Conservation (phyloP, 2,888 invertebrate species). For the Pammene fasciana region DNA sequence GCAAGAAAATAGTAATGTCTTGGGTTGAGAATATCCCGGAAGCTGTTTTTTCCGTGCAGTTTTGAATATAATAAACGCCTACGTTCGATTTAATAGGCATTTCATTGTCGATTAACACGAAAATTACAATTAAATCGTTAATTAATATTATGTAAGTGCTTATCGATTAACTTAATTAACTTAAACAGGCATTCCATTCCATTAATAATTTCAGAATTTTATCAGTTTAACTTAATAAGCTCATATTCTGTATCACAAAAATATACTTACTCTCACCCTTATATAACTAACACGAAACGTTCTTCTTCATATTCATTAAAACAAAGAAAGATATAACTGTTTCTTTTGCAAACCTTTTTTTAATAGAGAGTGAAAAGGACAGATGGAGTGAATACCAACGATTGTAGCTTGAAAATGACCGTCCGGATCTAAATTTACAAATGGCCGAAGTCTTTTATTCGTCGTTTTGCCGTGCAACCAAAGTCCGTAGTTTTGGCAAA, state of each 20-base stretch:
- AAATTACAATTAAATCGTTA: too few species aligned
- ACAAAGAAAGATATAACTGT: not conserved
- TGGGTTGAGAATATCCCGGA: too few species aligned
- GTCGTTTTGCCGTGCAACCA: constrained; percentile 55
- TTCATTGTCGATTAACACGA: too few species aligned
- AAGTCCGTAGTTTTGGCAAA: constrained; percentile 57
- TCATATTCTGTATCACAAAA: constrained; percentile 21
- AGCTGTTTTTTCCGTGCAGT: too few species aligned
- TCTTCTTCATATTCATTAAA: not conserved
- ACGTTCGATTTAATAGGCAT: too few species aligned
- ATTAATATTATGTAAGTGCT: too few species aligned
- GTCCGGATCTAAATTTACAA: constrained; percentile 57
- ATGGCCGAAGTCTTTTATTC: constrained; percentile 53
- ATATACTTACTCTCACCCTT: constrained; percentile 13
- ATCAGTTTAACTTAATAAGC: constrained; percentile 28
- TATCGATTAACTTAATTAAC: too few species aligned
- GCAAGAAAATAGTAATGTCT: too few species aligned
- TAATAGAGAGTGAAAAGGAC: constrained; percentile 2
- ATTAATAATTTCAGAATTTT: not conserved
- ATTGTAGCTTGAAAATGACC: constrained; percentile 8
- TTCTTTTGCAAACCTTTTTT: too few species aligned
- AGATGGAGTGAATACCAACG: not conserved
- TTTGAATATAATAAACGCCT: too few species aligned
- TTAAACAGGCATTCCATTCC: too few species aligned
- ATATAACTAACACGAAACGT: constrained; percentile 40